Conservation (phyloP, 2,113 vertebrate species). For the Amphiprion ocellaris region DNA sequence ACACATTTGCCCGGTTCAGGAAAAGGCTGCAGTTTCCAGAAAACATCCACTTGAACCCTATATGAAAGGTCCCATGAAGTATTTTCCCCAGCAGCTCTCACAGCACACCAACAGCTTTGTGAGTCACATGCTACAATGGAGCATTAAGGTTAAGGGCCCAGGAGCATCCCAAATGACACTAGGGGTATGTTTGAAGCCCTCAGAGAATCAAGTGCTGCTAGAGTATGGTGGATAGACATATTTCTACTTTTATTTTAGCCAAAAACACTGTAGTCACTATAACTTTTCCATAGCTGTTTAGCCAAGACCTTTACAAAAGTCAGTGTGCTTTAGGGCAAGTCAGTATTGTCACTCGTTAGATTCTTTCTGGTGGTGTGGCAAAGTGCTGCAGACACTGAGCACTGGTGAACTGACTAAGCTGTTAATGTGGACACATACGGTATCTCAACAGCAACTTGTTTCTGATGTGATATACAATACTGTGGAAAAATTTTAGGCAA, state of each 20-base stretch:
- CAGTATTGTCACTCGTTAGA: not conserved
- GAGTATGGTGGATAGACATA: not conserved
- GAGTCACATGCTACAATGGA: not conserved
- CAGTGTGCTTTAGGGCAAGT: conserved; percentile 22
- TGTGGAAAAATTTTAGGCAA: too few relatives aligned
- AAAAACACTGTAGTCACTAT: not conserved
- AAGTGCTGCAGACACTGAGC: not conserved
- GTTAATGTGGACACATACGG: too few relatives aligned
- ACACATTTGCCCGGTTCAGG: not conserved
- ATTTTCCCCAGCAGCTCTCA: conserved; percentile 4
- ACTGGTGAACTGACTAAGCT: too few relatives aligned
- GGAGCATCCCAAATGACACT: not conserved
- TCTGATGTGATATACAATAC: too few relatives aligned
- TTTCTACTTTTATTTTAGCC: not conserved
- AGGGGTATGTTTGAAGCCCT: conserved; percentile 23
- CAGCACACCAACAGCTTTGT: not conserved
- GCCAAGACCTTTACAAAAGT: conserved; percentile 36
- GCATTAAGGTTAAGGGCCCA: conserved; percentile 47
- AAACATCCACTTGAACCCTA: conserved; percentile 11
- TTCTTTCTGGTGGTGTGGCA: not conserved
- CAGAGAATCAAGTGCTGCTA: conserved; percentile 25
- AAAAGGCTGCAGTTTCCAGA: not conserved
- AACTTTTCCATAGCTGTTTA: conserved; percentile 15
- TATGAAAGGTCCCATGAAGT: conserved; percentile 4
- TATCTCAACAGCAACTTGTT: too few relatives aligned